phyloP scores from a whole-genome alignment of 2,888 invertebrate species.

The Polietes domitor region DNA sequence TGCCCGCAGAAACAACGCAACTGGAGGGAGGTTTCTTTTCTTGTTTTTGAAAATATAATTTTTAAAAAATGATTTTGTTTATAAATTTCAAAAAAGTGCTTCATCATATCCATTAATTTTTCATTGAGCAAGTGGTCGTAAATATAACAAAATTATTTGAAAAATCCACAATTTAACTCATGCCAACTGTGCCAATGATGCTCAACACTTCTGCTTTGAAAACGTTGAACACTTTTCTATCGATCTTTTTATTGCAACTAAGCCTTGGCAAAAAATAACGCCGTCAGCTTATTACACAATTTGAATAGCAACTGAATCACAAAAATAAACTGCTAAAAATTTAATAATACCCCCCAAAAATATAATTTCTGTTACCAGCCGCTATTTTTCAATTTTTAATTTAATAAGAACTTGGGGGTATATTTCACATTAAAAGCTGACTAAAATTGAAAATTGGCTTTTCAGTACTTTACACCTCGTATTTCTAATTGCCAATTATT shows the following conservation, averaged over 20 bases:
- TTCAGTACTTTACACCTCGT: slow-evolving; percentile 64
- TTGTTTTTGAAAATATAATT: too few species aligned
- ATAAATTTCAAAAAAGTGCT: too few species aligned
- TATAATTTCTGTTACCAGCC: not conserved
- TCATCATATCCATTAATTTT: too few species aligned
- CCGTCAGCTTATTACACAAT: not conserved
- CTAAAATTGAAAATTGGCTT: slow-evolving; percentile 41
- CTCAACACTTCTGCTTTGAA: too few species aligned
- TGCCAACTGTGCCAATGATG: too few species aligned
- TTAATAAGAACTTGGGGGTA: slow-evolving; percentile 45
- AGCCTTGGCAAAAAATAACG: not conserved
- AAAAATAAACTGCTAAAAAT: not conserved
- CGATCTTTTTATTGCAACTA: not conserved
- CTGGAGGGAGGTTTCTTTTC: too few species aligned
- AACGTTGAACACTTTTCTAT: not conserved
- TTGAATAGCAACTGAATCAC: not conserved
- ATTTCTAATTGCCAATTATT: slow-evolving; percentile 63
- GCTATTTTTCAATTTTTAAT: slow-evolving; percentile 7
- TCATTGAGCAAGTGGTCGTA: too few species aligned
- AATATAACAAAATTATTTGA: too few species aligned
- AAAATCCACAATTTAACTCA: too few species aligned
- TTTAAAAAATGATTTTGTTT: too few species aligned
- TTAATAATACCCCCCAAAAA: not conserved
- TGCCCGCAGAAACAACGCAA: not conserved
- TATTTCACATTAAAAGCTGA: slow-evolving; percentile 60